Base-by-base conservation (phyloP, 2,113 vertebrate genomes). In the Phalacrocorax brasilianus region DNA sequence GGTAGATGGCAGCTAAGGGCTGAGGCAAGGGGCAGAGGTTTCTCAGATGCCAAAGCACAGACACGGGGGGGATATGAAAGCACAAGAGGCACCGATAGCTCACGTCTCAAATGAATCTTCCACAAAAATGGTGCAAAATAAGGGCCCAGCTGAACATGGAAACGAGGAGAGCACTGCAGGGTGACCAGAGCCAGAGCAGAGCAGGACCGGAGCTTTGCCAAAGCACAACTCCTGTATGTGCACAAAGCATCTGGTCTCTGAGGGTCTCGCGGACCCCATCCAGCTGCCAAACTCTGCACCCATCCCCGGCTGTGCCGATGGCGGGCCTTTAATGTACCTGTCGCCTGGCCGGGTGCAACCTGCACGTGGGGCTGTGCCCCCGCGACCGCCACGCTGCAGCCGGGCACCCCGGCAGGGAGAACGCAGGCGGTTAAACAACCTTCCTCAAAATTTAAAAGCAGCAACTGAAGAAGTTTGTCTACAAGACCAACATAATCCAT, bases 101-200 rank as follows among this genome's bases (percentile, higher is more conserved):
- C 20, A 3, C 1, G 8, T 27, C 35, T 59, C 33, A 13, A 38
- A 28, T 8, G 19, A 62, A 40, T 26, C 13, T 76, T 49, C 19
- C 63, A 19, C 24, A 73, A 50, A 77, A 87, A 44, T 4, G 32
- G 32, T 23, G 85, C 65, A 65, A 65, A 81, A n/a, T 4, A 63
- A 49, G n/a, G 49, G 16, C 42, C 30, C 17, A 14, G 35, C 11
- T 55, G 71, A 38, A 17, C 4, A 5, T 0, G 11, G 65, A 22
- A 77, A 22, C 2, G 1, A 49, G n/a, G 18, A 44, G 62, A 59
- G 42, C 33, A 26, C 6, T 3, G 5, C 42, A 14, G 50, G 44
- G 24, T 1, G 6, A 75, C 32, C 4, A 2, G 67, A 35, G n/a
- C 19, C 35, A 15, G 62, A 40, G 40, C 1, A 0, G 27, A 63